Base-by-base conservation (phyloP, 92 coral and sea anemone genomes). In the Palythoa heliodiscus region DNA sequence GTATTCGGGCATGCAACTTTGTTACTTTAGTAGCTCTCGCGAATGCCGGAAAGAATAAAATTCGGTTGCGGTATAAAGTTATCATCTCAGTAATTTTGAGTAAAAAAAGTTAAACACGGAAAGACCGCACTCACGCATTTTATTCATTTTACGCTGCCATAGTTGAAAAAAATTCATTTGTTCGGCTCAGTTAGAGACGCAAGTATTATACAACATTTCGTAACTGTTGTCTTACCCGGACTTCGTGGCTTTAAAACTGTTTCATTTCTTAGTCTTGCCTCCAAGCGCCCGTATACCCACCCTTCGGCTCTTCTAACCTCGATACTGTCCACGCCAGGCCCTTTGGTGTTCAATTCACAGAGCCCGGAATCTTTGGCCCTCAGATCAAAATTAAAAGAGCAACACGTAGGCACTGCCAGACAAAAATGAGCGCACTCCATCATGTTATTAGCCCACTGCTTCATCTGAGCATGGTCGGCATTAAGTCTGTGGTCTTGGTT, bases 351-450 rank as follows among this genome's bases (percentile, higher is more conserved):
- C 11, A 78, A 52, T 11, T 78, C 71, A 23, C 83, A 78, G 3
- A 78, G 38, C 9, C 83, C 83, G 48, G 39, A 60, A 13, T 61
- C 29, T 8, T 47, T 68, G 20, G 71, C 52, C 19, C 71, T 25
- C 12, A 39, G 10, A 63, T 78, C 54, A 50, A 78, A 78, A 61
- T 78, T 78, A 15, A 78, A 61, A 11, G 83, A 78, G 38, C 25
- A 61, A 78, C 83, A 78, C n/a, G 52, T 38, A 24, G 4, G 70
- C 38, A 60, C 40, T 78, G 71, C 83, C 71, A 78, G 23, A 39
- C 83, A 78, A 1, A 64, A 40, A 66, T 78, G 83, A 35, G 83
- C 83, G 71, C 83, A 78, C 47, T 47, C 54, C 83, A 78, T 58
- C 55, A 78, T 78, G 57, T 61, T 12, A 3, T 17, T 50, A 22